Base-by-base conservation (phyloP, 2,113 vertebrate genomes). In the Rousettus leschenaultii region DNA sequence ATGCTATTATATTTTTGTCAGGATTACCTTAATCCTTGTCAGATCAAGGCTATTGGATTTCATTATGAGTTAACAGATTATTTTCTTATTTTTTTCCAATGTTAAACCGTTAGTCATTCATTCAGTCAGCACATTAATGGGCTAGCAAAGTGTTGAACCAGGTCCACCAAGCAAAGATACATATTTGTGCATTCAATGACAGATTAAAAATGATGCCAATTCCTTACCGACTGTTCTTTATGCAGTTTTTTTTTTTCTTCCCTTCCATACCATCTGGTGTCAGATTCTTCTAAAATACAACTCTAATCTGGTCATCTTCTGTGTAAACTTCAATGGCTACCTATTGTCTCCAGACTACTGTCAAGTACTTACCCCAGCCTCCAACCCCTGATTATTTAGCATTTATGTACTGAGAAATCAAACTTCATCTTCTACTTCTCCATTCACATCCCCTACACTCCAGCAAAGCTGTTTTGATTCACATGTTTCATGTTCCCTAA, bases 1-100 rank as follows among this genome's bases (percentile, higher is more conserved):
- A 95, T 92, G 38, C 45, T 40, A 82, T 96, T 92, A 66, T 92
- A 70, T 92, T 92, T 97, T 94, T 79, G 21, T 89, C 40, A 82
- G 71, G 35, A 80, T 95, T 95, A 91, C 35, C 30, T 35, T 93
- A 97, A 95, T 91, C 59, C 77, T 94, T 83, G 48, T 92, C 53
- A 87, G 30, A 22, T 57, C 51, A 43, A 80, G 19, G 89, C 78
- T 71, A 33, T 26, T 86, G 22, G 28, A 75, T 87, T 84, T 80
- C 61, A 71, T 61, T 66, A 80, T 77, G 53, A 21, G 40, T 43
- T 40, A 51, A 70, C 45, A 66, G 53, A 89, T 38, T 26, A 78
- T 61, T 89, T 90, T 71, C 6, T 1, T 13, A n/a, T 24, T 59
- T 85, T 86, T 83, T 71, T 21, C 53, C 61, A 79, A 74, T 14